Percentiles rank a stretch among this genome's conserved stretches.
These are phyloP conservation scores for Netelia fuscicornis DNA, from an alignment of 2,888 invertebrate genomes.

Conservation along the genomic window DNA sequence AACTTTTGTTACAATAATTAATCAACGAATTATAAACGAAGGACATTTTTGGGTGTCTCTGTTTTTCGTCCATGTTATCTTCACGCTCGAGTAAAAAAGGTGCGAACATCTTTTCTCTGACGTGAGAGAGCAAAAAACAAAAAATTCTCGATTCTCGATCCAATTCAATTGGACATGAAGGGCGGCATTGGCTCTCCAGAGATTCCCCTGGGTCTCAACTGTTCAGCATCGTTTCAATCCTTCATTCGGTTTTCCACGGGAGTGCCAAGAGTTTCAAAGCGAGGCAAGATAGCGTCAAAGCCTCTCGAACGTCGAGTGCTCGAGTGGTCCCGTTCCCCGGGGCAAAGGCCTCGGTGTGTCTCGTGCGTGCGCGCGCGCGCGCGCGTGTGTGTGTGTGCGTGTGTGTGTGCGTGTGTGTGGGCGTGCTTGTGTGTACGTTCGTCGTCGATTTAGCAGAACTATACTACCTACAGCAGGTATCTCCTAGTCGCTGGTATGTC, in stretches of 20 bases:
- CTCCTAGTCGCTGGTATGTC: conserved; percentile 3
- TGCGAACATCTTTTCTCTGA: conserved; percentile 25
- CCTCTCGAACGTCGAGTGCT: neutral
- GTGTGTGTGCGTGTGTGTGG: neutral
- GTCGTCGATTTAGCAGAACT: conserved; percentile 38
- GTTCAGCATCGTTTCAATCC: conserved; percentile 32
- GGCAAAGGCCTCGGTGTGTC: neutral
- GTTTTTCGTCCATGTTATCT: neutral
- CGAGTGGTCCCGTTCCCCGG: neutral
- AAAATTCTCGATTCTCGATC: neutral
- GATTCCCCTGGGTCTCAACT: conserved; percentile 7
- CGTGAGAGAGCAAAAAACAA: neutral
- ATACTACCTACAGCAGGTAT: conserved; percentile 19
- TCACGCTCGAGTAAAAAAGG: conserved; percentile 2
- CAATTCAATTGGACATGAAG: conserved; percentile 36
- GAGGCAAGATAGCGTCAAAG: neutral
- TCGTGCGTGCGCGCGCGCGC: neutral
- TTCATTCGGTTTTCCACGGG: neutral
- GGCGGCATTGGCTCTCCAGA: conserved; percentile 5
- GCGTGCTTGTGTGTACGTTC: neutral
- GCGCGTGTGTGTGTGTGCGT: neutral
- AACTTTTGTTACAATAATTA: too few species aligned
- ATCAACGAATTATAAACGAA: neutral
- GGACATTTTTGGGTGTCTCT: neutral
- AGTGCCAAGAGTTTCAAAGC: neutral